Evolutionary conservation across 2,888 invertebrate species (phyloP), one percentile per base, ranked within the genome.

Genomic region (Thyatira batis): DNA sequence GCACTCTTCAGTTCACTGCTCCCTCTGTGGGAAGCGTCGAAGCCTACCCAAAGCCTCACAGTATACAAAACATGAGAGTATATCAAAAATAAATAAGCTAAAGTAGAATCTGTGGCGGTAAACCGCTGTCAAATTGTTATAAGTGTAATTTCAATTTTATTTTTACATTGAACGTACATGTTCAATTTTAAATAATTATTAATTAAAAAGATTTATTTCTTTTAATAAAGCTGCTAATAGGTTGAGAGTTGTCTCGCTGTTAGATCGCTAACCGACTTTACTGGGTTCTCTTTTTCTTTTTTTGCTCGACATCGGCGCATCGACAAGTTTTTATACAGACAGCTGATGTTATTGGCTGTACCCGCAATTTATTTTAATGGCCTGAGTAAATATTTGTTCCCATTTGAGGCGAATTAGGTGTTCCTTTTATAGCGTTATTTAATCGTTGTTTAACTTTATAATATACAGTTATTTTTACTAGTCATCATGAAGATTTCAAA

Each of bases 1-100:
- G 82, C 84, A 78, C 82, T 85, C 83, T 76, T 84, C 84, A 85
- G 90, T 90, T 90, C 89, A 89, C 78, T 89, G 89, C 83, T 84
- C 89, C 81, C 86, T 69, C 67, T 69, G 73, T 65, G 66, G 59
- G 51, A 64, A 61, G 76, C 73, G 66, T 65, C 70, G 82, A 86
- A 85, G 84, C 84, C 85, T 84, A 20, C 48, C 27, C 48, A 20
- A 25, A 48, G 27, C 20, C 48, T 28, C 48, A 48, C 48, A 28
- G 48, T 27, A 48, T 27, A n/a, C 20, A 20, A 45, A 8, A 5
- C n/a, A 39, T 2, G 8, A 17, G 39, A 39, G 39, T 39, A 39
- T 39, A 11, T 13, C 39, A 39, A 39, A 39, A n/a, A 11, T 17
- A 6, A n/a, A 11, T 17, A 6, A n/a, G n/a, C 8, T 39, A 39